These are phyloP conservation scores for Pegea sp. DNA, from an alignment of 23 tunicate species.

Conservation along the genomic window DNA sequence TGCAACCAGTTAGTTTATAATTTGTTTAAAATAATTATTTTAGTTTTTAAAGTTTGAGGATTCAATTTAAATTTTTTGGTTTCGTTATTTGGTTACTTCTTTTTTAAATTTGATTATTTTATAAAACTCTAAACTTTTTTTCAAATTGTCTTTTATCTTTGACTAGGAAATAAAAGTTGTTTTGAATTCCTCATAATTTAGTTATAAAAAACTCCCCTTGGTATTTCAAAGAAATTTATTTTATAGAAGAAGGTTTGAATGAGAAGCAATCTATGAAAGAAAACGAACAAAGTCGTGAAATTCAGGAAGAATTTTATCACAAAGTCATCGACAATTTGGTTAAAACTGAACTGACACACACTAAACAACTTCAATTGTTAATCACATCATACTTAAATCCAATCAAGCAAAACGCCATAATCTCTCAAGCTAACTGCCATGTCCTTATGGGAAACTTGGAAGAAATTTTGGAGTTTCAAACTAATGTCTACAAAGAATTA, in stretches of 20 bases:
- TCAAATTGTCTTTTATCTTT: no score
- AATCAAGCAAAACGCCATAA: slow-evolving; percentile 12
- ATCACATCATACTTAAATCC: slow-evolving; percentile 30
- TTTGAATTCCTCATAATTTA: no score
- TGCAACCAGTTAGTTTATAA: slow-evolving; percentile 21
- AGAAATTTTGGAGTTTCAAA: slow-evolving; percentile 44
- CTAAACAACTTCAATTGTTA: slow-evolving; percentile 38
- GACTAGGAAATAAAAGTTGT: no score
- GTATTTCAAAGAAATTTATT: no score
- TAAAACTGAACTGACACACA: slow-evolving; percentile 44
- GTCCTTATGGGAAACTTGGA: slow-evolving; percentile 46
- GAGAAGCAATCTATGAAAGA: slow-evolving; percentile 12
- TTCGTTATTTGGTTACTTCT: no score
- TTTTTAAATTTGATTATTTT: neutral
- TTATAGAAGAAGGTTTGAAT: no score
- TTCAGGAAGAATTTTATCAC: slow-evolving; percentile 46
- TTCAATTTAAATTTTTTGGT: no score
- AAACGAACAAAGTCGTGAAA: slow-evolving; percentile 28
- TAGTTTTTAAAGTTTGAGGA: no score
- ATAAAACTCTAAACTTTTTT: no score
- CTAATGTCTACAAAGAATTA: slow-evolving; percentile 39
- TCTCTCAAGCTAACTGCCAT: slow-evolving; percentile 11
- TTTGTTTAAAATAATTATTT: neutral
- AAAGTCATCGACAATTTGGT: slow-evolving; percentile 24
- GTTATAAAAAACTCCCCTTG: no score